Conservation (phyloP, 2,888 invertebrate genomes). For the Drosophila cracens region DNA sequence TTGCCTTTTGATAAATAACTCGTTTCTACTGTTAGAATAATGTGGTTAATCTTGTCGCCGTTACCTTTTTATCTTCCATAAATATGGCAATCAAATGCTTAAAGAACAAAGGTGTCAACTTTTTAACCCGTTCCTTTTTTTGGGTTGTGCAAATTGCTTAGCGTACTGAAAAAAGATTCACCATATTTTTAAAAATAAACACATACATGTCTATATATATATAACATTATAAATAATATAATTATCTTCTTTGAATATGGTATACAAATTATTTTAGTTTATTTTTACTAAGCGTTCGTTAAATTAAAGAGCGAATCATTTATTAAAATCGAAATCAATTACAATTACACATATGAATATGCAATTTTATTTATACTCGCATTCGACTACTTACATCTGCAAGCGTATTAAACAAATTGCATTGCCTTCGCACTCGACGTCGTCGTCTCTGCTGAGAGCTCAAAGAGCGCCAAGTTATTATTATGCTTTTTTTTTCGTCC, state of each 20-base stretch:
- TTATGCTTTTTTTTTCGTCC: slow-evolving; percentile 14
- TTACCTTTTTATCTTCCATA: slow-evolving; percentile 77
- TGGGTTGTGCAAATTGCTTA: neutral
- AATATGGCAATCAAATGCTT: slow-evolving; percentile 81
- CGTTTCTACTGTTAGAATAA: slow-evolving; percentile 73
- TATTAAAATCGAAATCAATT: slow-evolving; percentile 4
- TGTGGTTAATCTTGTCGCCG: slow-evolving; percentile 82
- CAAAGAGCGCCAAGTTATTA: slow-evolving; percentile 44
- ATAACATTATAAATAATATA: neutral
- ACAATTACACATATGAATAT: slow-evolving; percentile 11
- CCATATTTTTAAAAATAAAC: neutral
- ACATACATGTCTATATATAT: neutral
- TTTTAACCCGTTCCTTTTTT: slow-evolving; percentile 45
- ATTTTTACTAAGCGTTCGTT: neutral
- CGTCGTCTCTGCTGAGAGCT: slow-evolving; percentile 32
- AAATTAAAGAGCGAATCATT: neutral
- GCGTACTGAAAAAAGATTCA: slow-evolving; percentile 12
- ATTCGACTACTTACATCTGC: slow-evolving; percentile 13
- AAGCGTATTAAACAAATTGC: slow-evolving; percentile 44
- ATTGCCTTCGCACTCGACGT: slow-evolving; percentile 19
- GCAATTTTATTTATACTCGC: slow-evolving; percentile 4
- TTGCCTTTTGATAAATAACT: slow-evolving; percentile 55
- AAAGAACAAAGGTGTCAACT: slow-evolving; percentile 73
- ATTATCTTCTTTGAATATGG: neutral
- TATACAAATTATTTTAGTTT: neutral